Evolutionary conservation across 1,140 invertebrate species (phyloP).

Genomic region (Eciton burchellii): DNA sequence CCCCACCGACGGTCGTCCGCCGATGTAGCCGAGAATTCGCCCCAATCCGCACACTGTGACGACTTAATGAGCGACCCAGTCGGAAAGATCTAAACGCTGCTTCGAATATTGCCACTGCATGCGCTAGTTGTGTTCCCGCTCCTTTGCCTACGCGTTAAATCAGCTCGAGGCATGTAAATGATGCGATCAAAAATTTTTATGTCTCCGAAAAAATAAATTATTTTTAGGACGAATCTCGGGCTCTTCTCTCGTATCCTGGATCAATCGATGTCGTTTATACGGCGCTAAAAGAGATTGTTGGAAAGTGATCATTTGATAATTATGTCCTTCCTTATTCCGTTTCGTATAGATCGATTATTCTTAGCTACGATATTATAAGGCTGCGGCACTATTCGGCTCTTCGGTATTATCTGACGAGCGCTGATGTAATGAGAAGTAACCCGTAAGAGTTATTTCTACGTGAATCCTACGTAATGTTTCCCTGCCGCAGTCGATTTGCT

Average conservation of each 20-base stretch:
- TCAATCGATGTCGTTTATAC: background rate
- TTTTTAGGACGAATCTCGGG: background rate
- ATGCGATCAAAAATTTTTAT: background rate
- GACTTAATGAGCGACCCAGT: conserved; percentile 71
- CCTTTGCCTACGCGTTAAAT: conserved; percentile 16
- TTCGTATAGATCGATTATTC: background rate
- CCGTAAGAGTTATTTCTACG: background rate
- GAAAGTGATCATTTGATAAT: conserved; percentile 6
- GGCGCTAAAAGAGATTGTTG: background rate
- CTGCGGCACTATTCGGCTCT: background rate
- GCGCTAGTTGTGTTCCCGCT: conserved; percentile 46
- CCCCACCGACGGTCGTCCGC: conserved; percentile 83
- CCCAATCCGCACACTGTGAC: conserved; percentile 84
- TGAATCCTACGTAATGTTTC: conserved; percentile 1
- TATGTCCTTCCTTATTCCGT: background rate
- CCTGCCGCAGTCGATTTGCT: background rate
- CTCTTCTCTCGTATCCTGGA: background rate
- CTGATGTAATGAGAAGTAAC: conserved; percentile 2
- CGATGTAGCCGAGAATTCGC: conserved; percentile 85
- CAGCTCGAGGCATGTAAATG: conserved; percentile 64
- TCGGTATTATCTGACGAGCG: background rate
- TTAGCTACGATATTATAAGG: background rate
- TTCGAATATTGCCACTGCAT: conserved; percentile 19
- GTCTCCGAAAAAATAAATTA: background rate
- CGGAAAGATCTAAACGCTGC: conserved; percentile 51